phyloP scores from a whole-genome alignment of 2,113 vertebrate species.

The Reinhardtius hippoglossoides region DNA sequence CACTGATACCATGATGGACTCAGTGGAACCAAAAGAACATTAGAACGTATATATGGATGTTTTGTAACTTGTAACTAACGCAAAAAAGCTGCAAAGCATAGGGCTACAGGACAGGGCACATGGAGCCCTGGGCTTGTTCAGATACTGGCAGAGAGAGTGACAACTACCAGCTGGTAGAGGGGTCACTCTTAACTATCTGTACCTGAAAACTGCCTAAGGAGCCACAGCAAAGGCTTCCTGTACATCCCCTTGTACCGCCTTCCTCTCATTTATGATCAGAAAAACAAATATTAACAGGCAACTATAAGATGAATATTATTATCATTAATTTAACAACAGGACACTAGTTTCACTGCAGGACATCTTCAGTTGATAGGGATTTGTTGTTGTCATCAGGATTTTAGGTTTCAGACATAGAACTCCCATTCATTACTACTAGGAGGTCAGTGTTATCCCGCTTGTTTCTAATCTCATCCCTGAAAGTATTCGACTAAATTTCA shows the following conservation, averaged over 20 bases:
- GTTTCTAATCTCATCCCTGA: conserved; percentile 25
- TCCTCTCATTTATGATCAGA: conserved; percentile 1
- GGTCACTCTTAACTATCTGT: neutral
- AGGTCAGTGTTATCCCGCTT: conserved; percentile 4
- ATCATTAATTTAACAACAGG: neutral
- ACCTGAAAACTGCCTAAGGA: conserved; percentile 22
- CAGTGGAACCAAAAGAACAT: neutral
- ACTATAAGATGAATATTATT: neutral
- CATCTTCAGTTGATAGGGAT: too few relatives aligned
- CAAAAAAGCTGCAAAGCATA: conserved; percentile 26
- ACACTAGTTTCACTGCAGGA: neutral
- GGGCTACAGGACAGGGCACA: conserved; percentile 15
- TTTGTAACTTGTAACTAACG: neutral
- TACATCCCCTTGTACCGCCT: conserved; percentile 12
- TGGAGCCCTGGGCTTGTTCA: conserved; percentile 14
- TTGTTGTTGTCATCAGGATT: too few relatives aligned
- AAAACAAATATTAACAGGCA: conserved; percentile 15
- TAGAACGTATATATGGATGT: too few relatives aligned
- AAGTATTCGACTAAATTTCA: neutral
- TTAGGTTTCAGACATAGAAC: too few relatives aligned
- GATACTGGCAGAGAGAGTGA: conserved; percentile 1
- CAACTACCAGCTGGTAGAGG: neutral
- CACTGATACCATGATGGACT: neutral
- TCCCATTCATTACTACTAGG: neutral
- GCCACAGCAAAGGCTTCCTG: conserved; percentile 2